phyloP scores from a whole-genome alignment of 2,797 vertebrate species.

The Leuciscus waleckii region DNA sequence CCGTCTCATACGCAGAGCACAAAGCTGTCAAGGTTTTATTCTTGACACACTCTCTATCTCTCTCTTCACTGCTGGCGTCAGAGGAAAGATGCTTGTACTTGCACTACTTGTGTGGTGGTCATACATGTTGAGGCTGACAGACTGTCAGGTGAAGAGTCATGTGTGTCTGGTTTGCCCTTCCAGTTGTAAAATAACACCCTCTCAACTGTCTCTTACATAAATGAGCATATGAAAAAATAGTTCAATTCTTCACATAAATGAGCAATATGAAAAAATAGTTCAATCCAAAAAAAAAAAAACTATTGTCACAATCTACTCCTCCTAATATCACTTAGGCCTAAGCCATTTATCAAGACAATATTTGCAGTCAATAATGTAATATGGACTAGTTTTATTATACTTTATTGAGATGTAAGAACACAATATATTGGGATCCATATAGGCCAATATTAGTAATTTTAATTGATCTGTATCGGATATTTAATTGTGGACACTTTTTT shows the following conservation, averaged over 20 bases:
- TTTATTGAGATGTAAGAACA: not conserved
- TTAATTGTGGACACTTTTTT: not conserved
- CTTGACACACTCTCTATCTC: conserved; percentile 6
- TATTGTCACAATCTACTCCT: not conserved
- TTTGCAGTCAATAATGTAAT: not conserved
- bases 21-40: conserved; percentile 13
- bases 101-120: conserved; percentile 19
- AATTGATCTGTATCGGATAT: not conserved
- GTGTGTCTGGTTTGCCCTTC: conserved; percentile 26
- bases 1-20: not conserved
- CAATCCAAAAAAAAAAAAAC: not conserved
- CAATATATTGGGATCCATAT: not conserved
- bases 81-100: conserved; percentile 6
- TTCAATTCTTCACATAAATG: not conserved
- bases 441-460: not conserved
- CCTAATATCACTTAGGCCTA: not conserved
- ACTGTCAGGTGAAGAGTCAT: conserved; percentile 49
- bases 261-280: not conserved
- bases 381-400: not conserved
- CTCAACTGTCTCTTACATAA: not conserved
- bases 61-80: not conserved
- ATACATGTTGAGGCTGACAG: conserved; percentile 46
- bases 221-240: not conserved
- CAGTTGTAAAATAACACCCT: not conserved
- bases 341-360: not conserved